Evolutionary conservation across 1,140 invertebrate genomes (phyloP).

Genomic region (Micrasema minimum): DNA sequence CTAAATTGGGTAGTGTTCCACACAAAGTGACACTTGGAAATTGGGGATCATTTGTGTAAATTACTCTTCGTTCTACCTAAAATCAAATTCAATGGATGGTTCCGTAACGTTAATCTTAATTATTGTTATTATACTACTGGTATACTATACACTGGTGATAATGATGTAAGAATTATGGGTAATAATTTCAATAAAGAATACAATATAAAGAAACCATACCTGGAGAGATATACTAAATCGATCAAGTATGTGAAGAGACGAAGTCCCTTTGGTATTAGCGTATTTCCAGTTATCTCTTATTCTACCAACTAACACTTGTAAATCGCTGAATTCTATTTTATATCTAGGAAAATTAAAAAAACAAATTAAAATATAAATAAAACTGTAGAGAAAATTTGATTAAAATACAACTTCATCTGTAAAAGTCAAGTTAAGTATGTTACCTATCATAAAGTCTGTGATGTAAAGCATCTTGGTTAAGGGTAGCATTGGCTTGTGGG

Average conservation of each 20-base stretch:
- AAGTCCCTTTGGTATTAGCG: slow-evolving; percentile 83
- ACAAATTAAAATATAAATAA: not conserved
- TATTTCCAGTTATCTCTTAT: slow-evolving; percentile 91
- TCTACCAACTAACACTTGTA: slow-evolving; percentile 89
- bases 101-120: not conserved
- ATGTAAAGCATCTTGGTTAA: slow-evolving; percentile 76
- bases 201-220: slow-evolving; percentile 56
- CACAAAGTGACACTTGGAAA: slow-evolving; percentile 86
- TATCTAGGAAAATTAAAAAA: slow-evolving; percentile 69
- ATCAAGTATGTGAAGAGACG: slow-evolving; percentile 88
- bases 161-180: too few species aligned
- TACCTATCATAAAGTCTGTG: slow-evolving; percentile 80
- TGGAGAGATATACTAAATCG: slow-evolving; percentile 90
- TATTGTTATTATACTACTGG: too few species aligned
- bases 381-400: too few species aligned
- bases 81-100: slow-evolving; percentile 28
- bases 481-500: slow-evolving; percentile 56
- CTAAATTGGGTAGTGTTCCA: slow-evolving; percentile 86
- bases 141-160: too few species aligned
- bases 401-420: too few species aligned
- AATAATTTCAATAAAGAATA: not conserved
- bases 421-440: slow-evolving; percentile 10
- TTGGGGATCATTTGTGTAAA: slow-evolving; percentile 84
- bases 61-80: slow-evolving; percentile 80
- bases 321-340: slow-evolving; percentile 82